Evolutionary conservation across 2,113 vertebrate species (phyloP).

Genomic region (Megalops atlanticus): DNA sequence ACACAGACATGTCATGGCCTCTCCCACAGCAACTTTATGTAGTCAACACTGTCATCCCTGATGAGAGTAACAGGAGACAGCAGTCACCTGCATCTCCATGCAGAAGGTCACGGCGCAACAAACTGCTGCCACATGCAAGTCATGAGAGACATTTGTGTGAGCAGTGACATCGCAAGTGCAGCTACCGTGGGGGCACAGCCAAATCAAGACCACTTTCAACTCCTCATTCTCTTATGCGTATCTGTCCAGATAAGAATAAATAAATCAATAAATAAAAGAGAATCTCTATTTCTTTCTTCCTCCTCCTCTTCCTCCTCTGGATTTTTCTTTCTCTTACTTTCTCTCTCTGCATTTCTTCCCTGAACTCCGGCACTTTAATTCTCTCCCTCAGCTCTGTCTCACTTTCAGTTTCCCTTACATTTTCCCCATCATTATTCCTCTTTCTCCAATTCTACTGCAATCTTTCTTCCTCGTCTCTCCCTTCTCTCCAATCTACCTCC

Average conservation of each 20-base stretch:
- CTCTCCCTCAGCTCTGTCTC: too few species aligned
- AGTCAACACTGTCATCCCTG: not conserved
- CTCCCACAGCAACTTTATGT: not conserved
- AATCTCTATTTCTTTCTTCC: constrained; percentile 45
- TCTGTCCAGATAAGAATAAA: too few species aligned
- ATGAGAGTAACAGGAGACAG: not conserved
- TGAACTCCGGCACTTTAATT: too few species aligned
- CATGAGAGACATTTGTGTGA: not conserved
- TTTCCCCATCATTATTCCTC: not conserved
- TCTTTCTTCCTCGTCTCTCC: not conserved
- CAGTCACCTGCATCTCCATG: not conserved
- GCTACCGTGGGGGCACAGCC: not conserved
- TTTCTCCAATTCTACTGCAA: not conserved
- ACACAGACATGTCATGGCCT: not conserved
- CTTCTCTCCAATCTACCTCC: too few species aligned
- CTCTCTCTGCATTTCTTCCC: not conserved
- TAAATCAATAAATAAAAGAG: too few species aligned
- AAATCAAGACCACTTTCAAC: not conserved
- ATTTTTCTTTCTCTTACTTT: not conserved
- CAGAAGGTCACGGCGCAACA: not conserved
- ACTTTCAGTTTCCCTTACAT: too few species aligned
- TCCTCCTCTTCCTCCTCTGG: not conserved
- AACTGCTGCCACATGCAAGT: not conserved
- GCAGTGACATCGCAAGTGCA: not conserved
- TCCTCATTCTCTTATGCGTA: not conserved